Base-by-base conservation (phyloP, 1,140 invertebrate species). In the Aleiodes sp. region DNA sequence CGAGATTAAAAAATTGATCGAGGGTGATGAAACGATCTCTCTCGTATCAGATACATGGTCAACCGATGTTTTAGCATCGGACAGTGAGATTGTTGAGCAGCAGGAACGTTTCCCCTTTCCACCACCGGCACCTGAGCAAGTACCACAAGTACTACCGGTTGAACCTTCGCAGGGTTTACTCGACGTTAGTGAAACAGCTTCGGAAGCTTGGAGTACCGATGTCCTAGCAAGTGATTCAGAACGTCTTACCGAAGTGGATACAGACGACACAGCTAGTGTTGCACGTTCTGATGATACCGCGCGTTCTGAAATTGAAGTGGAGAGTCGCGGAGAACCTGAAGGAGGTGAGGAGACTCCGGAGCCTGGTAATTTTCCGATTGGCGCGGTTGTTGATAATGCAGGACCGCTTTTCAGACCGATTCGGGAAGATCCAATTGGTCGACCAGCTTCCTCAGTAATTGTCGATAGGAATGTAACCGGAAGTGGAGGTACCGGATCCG, bases 41-140 rank as follows among this genome's bases (percentile, higher is more conserved):
- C 92, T 98, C 76, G 96, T 98, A 52, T 97, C 96, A 70, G 97
- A 99, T 83, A 98, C 97, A 1, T 99, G 97, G 97, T 97, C 95
- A 66, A 99, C 96, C 0, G 97, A 98, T 86, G 96, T 98, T 57
- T 83, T 98, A 52, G 96, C 96, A 0, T 97, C 95, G 72, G 97
- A 98, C 83, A 97, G 94, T 33, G 97, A 98, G 87, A 94, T 93
- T 69, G 86, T 94, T 56, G 91, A 93, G 75, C 91, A 91, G 65
- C 87, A 87, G 29, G 91, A 92, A 73, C 83, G 90, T 70, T 87
- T 90, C 76, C 80, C 67, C 26, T 78, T 80, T 37, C 77, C 76
- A 37, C 73, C 79, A 0, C 73, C 78, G 9, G 70, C 28, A 33
- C 12, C 72, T 0, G 79, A 82, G 60, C 83, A 82, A 64, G 69